Evolutionary conservation across 2,113 vertebrate species (phyloP), one percentile per base, ranked within the genome.

Genomic region (Pteropus alecto): DNA sequence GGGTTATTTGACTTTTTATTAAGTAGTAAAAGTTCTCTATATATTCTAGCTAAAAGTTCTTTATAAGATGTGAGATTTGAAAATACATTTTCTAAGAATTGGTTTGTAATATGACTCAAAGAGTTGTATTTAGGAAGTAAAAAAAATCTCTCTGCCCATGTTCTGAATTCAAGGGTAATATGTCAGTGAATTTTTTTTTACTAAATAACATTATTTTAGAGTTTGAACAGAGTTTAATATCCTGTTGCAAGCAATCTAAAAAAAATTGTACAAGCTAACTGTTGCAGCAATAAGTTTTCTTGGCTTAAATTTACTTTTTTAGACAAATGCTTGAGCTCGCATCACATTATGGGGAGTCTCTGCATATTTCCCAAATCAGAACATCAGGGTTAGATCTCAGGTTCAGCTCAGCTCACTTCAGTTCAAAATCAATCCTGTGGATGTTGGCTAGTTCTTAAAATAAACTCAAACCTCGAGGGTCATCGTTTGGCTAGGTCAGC

Each of bases 401-500:
- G 84, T 28, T 87, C 38, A 54, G 35, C 30, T 61, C 4, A 82
- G 21, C 61, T 89, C 41, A 28, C 24, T 22, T 90, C 35, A 77
- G 16, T 84, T 87, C 82, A 91, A 35, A 89, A 87, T 83, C 14
- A 12, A 90, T 28, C 30, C 6, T 60, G 2, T 73, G 73, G n/a
- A 74, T 61, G 12, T 77, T 76, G n/a, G 24, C 30, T 95, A 94
- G 14, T 74, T 1, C 7, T 16, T 95, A 54, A 81, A 88, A 84
- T 90, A 56, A 90, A 96, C 58, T 82, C 95, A 97, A 82, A 28
- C 48, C 90, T 96, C 54, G 41, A n/a, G 5, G 78, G 14, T 65
- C 58, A 30, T 82, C 11, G 28, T 95, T 86, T 94, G 48, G 41
- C 38, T 84, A 13, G 78, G 92, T 97, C 97, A 98, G 76, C 95